These are phyloP conservation scores for Harpagus bidentatus DNA, from an alignment of 2,113 vertebrate genomes.

Conservation along the genomic window DNA sequence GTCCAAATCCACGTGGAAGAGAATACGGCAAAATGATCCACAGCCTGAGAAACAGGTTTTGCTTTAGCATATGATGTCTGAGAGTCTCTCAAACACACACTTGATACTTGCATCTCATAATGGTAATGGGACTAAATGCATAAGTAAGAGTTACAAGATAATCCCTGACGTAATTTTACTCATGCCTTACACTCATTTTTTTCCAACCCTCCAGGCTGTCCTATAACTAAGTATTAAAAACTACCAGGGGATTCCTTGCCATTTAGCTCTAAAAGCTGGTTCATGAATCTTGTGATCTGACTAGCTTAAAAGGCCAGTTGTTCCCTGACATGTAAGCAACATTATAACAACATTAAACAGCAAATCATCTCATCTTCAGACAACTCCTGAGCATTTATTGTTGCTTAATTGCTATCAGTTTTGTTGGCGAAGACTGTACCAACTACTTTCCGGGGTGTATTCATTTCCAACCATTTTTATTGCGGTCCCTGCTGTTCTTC, in stretches of 20 bases:
- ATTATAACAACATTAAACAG: background rate
- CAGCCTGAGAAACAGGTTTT: background rate
- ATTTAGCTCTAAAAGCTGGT: background rate
- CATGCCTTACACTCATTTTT: background rate
- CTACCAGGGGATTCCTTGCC: background rate
- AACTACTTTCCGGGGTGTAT: background rate
- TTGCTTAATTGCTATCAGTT: background rate
- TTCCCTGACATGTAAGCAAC: background rate
- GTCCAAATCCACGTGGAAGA: background rate
- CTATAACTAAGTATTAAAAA: background rate
- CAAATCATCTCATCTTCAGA: background rate
- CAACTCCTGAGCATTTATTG: background rate
- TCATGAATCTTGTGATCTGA: background rate
- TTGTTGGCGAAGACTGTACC: background rate
- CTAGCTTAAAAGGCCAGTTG: background rate
- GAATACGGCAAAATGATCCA: background rate
- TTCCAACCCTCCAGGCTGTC: background rate
- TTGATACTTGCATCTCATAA: background rate
- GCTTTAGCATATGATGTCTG: background rate
- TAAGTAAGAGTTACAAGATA: slow-evolving; percentile 3
- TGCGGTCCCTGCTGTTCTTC: background rate
- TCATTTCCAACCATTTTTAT: slow-evolving; percentile 11
- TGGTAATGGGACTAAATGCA: background rate
- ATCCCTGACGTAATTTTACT: background rate
- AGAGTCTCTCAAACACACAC: background rate